These are phyloP conservation scores for Nesidiocoris tenuis DNA, from an alignment of 2,888 invertebrate genomes.

Conservation along the genomic window DNA sequence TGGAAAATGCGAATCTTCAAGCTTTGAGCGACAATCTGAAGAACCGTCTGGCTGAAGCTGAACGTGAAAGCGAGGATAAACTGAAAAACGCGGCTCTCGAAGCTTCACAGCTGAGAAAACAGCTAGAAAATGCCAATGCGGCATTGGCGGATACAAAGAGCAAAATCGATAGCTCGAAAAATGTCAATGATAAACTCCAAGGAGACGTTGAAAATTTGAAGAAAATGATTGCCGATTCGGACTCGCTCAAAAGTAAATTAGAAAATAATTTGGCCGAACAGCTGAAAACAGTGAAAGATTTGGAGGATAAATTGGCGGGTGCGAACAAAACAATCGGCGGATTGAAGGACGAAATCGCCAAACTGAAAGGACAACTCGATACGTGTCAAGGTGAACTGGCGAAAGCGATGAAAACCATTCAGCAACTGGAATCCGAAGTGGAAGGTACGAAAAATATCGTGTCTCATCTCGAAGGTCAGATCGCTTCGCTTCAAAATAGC, in stretches of 20 bases:
- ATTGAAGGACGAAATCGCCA: conserved; percentile 15
- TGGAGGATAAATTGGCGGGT: conserved; percentile 25
- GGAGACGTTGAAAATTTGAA: conserved; percentile 14
- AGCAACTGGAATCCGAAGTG: conserved; percentile 15
- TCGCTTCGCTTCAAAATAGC: conserved; percentile 14
- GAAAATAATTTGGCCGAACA: conserved; percentile 26
- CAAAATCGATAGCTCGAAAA: neutral
- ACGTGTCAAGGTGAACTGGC: conserved; percentile 16
- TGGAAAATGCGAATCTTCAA: neutral
- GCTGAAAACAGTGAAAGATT: conserved; percentile 6
- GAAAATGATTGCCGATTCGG: neutral
- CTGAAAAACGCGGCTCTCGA: conserved; percentile 8
- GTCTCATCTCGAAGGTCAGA: conserved; percentile 12
- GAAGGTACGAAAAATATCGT: conserved; percentile 32
- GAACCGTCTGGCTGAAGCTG: neutral
- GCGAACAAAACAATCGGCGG: conserved; percentile 15
- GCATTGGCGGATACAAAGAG: neutral
- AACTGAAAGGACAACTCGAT: conserved; percentile 16
- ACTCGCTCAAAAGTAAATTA: conserved; percentile 21
- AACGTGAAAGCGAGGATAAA: neutral
- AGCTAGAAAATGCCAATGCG: conserved; percentile 2
- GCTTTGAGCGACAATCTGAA: neutral
- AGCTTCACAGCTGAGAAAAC: conserved; percentile 3
- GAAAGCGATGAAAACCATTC: conserved; percentile 18
- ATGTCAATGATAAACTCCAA: conserved; percentile 32